Evolutionary conservation across 2,113 vertebrate genomes (phyloP), one percentile per base, ranked within the genome.

Genomic region (Tursiops truncatus): DNA sequence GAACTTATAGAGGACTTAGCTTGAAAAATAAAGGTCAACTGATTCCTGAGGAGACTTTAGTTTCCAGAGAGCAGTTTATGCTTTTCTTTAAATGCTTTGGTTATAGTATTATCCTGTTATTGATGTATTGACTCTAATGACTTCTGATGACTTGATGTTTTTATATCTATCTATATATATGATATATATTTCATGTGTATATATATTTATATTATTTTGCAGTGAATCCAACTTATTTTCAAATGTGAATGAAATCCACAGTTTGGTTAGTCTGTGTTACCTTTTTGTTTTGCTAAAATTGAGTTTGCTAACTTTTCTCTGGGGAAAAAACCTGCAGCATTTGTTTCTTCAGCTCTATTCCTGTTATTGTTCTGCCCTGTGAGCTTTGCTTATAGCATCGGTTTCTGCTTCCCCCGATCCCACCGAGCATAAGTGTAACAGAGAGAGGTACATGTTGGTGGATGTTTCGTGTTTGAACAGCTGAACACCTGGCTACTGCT

Each of bases 401-500:
- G 85, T 14, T 36, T 92, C 93, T 96, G 96, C 71, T 77, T 71
- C 53, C 21, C 82, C 33, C 26, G 17, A 6, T 25, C 62, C 62
- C n/a, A 68, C 86, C 3, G 2, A 73, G 85, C 28, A 4, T 60
- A 25, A 82, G 63, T 28, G 14, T 68, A n/a, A 88, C 71, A 53
- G 8, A 81, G 31, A 80, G 36, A 91, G 21, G 44, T 56, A 21
- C 5, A 10, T 63, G 83, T 38, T 87, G 79, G 26, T 41, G 50
- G 60, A 79, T 79, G 95, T 93, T 96, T 95, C 82, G 73, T 86
- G 70, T 91, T 95, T 63, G 80, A 92, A 56, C n/a, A 92, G 79
- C 84, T 47, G 74, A 96, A 92, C 96, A 97, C 96, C 96, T 98
- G 98, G 92, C 63, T 93, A 58, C 56, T 80, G 13, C 0, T 25